These are phyloP conservation scores for Chiropotes sagulatus DNA, from an alignment of 2,797 vertebrate species.

Conservation along the genomic window DNA sequence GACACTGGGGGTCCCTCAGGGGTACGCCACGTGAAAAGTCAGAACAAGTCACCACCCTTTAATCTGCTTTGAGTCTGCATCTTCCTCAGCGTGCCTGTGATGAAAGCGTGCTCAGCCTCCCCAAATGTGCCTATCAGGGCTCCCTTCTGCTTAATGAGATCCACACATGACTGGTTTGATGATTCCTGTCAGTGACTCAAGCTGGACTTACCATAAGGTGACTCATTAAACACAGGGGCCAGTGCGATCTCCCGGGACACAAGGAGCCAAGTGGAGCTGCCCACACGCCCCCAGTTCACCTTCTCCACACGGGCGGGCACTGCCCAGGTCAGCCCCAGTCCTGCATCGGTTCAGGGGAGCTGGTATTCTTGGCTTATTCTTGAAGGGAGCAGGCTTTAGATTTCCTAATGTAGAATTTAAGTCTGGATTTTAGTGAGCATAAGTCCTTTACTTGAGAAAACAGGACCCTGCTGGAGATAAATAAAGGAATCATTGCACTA, in stretches of 20 bases:
- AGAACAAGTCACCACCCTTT: fast-evolving
- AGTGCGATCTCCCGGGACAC: fast-evolving
- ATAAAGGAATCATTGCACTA: fast-evolving
- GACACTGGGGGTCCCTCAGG: neutral
- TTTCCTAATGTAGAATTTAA: neutral
- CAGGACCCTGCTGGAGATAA: fast-evolving
- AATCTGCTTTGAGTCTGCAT: neutral
- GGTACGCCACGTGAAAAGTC: fast-evolving
- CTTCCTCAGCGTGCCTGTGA: fast-evolving
- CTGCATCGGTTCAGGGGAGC: fast-evolving
- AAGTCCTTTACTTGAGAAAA: neutral
- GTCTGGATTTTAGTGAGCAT: too few species aligned
- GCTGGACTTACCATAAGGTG: neutral
- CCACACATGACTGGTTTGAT: neutral
- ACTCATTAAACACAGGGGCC: neutral
- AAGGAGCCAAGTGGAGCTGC: fast-evolving
- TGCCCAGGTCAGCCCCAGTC: too few species aligned
- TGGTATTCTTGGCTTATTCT: neutral
- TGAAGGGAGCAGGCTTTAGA: neutral
- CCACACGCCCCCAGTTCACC: fast-evolving
- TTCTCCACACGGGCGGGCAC: fast-evolving
- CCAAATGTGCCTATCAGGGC: neutral
- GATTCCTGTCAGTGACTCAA: neutral
- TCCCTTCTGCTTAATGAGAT: neutral
- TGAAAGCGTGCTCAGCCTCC: neutral